phyloP scores from a whole-genome alignment of 2,113 vertebrate species.

The Microcebus ravelobensis region DNA sequence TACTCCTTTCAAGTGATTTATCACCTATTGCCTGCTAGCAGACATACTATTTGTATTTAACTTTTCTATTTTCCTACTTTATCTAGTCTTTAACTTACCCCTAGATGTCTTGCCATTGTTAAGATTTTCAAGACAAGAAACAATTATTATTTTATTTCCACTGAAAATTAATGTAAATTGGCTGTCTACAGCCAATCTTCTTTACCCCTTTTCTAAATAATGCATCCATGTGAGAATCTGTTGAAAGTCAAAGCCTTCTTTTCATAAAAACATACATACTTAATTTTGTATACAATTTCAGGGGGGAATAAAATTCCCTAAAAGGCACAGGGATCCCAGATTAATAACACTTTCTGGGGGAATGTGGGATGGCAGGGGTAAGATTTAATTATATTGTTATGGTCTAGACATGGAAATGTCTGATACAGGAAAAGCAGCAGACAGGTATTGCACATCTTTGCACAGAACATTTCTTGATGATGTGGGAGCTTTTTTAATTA shows the following conservation, averaged over 20 bases:
- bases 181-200: neutral
- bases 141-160: slow-evolving; percentile 29
- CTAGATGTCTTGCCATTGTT: neutral
- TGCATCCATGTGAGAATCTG: neutral
- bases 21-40: neutral
- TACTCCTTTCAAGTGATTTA: neutral
- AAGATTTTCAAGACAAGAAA: slow-evolving; percentile 16
- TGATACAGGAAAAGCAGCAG: neutral
- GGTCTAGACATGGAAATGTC: neutral
- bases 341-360: neutral
- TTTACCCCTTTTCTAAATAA: neutral
- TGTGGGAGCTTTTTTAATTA: slow-evolving; percentile 66
- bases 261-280: neutral
- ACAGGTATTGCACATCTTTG: slow-evolving; percentile 59
- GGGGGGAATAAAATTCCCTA: neutral
- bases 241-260: neutral
- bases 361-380: neutral
- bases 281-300: neutral
- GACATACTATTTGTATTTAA: neutral
- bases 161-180: neutral
- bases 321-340: neutral
- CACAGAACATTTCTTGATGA: slow-evolving; percentile 55
- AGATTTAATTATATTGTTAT: neutral
- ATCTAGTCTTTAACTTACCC: slow-evolving; percentile 11
- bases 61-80: neutral